A percentile compares a stretch with the other conserved stretches of the same genome.
phyloP scores from a whole-genome alignment of 2,888 invertebrate genomes.

The Andrena dorsata region DNA sequence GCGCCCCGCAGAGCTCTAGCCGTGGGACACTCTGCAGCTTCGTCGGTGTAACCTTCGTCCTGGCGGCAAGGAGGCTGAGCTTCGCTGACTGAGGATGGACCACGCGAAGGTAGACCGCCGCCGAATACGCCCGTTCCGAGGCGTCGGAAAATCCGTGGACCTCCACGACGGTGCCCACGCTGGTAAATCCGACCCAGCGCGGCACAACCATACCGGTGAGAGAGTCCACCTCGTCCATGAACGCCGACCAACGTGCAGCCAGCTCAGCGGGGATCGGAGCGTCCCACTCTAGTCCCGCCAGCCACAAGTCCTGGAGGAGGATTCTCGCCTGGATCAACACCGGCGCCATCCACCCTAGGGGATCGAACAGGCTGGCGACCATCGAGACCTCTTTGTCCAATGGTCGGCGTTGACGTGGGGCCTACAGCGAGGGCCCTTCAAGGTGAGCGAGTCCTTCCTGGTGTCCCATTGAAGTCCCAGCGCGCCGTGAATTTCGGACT shows the following conservation, averaged over 20 bases:
- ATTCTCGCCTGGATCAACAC: not conserved
- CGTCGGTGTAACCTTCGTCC: slow-evolving; percentile 10
- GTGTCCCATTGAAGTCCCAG: not conserved
- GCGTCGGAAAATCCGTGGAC: not conserved
- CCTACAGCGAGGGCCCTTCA: not conserved
- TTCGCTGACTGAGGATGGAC: no score
- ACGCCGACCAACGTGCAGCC: no score
- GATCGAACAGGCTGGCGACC: not conserved
- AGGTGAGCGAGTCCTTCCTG: not conserved
- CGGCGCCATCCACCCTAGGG: not conserved
- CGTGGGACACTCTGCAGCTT: slow-evolving; percentile 5
- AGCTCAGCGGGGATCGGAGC: no score
- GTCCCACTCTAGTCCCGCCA: no score
- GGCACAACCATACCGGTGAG: not conserved
- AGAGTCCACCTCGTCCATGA: no score
- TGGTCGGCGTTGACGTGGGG: not conserved
- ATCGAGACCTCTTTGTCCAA: not conserved
- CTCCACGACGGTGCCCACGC: not conserved
- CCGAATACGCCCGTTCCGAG: not conserved
- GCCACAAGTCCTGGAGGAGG: not conserved
- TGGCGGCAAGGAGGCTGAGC: not conserved
- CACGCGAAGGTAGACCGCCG: not conserved
- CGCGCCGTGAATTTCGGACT: not conserved
- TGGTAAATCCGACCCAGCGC: not conserved
- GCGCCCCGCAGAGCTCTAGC: slow-evolving; percentile 16